Conservation (phyloP, 2,888 invertebrate species). For the Pheosia gnoma region DNA sequence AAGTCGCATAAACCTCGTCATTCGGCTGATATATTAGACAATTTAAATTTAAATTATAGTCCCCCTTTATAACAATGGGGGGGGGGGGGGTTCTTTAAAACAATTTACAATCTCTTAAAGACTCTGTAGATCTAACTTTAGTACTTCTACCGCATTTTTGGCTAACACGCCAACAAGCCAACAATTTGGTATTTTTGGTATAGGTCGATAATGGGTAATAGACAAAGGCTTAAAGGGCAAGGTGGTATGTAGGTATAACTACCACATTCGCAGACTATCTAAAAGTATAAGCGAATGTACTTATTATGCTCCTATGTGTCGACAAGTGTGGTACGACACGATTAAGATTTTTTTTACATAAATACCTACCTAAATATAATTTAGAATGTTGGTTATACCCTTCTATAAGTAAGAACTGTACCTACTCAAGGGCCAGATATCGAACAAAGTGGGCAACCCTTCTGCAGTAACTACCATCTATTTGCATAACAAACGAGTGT, state of each 20-base stretch:
- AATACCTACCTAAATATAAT: too few species aligned
- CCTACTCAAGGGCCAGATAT: not conserved
- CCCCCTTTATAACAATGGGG: slow-evolving; percentile 38
- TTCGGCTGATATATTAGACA: slow-evolving; percentile 50
- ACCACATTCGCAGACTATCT: too few species aligned
- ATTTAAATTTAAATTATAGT: slow-evolving; percentile 54
- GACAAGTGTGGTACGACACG: too few species aligned
- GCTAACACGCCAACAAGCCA: too few species aligned
- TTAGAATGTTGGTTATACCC: too few species aligned
- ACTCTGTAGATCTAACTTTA: too few species aligned
- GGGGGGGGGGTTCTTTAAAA: slow-evolving; percentile 34
- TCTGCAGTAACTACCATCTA: slow-evolving; percentile 4
- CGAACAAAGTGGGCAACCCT: not conserved
- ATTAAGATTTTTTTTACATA: too few species aligned
- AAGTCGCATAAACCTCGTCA: slow-evolving; percentile 45
- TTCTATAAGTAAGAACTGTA: not conserved
- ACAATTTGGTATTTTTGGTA: not conserved
- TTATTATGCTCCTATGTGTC: too few species aligned
- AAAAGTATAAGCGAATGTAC: too few species aligned
- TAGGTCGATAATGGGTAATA: too few species aligned
- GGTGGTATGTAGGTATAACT: too few species aligned
- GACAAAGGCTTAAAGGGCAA: too few species aligned
- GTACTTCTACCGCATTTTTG: not conserved
- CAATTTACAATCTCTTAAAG: slow-evolving; percentile 15
- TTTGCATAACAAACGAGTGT: slow-evolving; percentile 18